These are phyloP conservation scores for Rhagium mordax DNA, from an alignment of 2,888 invertebrate species.

Conservation along the genomic window DNA sequence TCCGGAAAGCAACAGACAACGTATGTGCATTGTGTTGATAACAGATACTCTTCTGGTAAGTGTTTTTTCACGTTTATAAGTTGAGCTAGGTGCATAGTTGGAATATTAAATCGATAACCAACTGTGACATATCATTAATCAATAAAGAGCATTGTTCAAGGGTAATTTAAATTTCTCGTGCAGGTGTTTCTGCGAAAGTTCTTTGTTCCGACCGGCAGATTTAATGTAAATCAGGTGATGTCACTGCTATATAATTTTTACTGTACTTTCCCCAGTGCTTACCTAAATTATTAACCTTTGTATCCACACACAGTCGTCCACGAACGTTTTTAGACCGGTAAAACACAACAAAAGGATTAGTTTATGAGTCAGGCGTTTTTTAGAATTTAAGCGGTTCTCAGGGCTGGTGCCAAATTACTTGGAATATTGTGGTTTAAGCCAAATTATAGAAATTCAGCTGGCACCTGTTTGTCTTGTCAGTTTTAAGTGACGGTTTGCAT, in stretches of 20 bases:
- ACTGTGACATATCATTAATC: constrained; percentile 10
- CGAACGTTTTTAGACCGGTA: not conserved
- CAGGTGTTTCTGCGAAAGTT: not conserved
- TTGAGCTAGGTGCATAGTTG: not conserved
- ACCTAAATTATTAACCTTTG: not conserved
- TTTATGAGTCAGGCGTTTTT: not conserved
- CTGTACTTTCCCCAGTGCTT: not conserved
- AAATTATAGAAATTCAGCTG: not conserved
- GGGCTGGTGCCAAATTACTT: not conserved
- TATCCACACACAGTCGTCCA: no score
- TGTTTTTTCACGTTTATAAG: not conserved
- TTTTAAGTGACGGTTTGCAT: no score
- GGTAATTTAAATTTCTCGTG: not conserved
- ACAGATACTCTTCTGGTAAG: not conserved
- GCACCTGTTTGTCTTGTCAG: no score
- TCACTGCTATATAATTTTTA: not conserved
- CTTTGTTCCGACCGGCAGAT: constrained; percentile 11
- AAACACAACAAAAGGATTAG: constrained; percentile 6
- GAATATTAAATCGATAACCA: constrained; percentile 4
- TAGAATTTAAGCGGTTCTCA: not conserved
- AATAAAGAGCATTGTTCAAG: not conserved
- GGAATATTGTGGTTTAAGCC: not conserved
- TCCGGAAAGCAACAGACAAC: not conserved
- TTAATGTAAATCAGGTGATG: not conserved
- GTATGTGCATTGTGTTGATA: not conserved